A percentile compares a stretch with the other conserved stretches of the same genome.
Conservation (phyloP, 2,797 vertebrate genomes). For the Eulemur mongoz region DNA sequence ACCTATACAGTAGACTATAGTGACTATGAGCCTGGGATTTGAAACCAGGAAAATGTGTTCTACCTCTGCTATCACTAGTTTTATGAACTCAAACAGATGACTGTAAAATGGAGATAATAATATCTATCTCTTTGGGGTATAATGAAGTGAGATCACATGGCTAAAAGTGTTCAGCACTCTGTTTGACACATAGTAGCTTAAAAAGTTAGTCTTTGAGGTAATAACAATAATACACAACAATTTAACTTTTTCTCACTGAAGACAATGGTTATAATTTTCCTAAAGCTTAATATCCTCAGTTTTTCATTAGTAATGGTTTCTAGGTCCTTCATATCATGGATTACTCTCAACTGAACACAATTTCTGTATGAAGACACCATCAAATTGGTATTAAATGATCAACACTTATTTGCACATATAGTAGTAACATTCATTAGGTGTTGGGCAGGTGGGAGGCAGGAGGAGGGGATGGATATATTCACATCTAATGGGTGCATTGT, state of each 20-base stretch:
- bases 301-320: background rate
- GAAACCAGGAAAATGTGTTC: background rate
- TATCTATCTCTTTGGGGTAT: background rate
- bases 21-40: background rate
- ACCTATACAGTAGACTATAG: background rate
- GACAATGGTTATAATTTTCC: background rate
- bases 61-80: background rate
- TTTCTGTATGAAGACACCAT: background rate
- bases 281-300: background rate
- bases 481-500: too few relatives aligned
- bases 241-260: conserved; percentile 26
- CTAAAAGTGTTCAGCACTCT: background rate
- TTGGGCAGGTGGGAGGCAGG: too few relatives aligned
- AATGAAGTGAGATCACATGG: background rate
- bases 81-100: background rate
- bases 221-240: background rate
- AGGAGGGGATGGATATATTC: too few relatives aligned
- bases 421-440: too few relatives aligned
- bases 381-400: too few relatives aligned
- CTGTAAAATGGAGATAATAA: background rate
- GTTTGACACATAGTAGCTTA: background rate
- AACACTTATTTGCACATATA: too few relatives aligned
- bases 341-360: background rate
- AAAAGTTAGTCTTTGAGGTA: background rate
- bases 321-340: background rate